Percentiles rank a stretch among this genome's conserved stretches.
Evolutionary conservation across 2,888 invertebrate species (phyloP).

Genomic region (Chaetogeoica ovagalla): DNA sequence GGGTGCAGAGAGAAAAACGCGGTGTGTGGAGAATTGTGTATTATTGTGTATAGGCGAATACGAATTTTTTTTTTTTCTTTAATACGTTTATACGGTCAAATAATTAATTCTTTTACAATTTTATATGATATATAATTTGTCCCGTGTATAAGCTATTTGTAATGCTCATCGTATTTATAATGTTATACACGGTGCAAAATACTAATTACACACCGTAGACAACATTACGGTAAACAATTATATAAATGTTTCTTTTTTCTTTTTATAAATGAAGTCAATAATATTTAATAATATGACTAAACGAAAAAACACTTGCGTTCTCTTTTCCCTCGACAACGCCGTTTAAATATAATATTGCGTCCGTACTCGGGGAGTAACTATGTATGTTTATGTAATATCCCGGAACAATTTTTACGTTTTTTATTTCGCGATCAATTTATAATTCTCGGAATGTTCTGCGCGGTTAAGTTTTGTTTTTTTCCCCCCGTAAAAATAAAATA

Average conservation of each 20-base stretch:
- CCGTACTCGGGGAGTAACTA: background rate
- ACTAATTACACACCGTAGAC: too few species aligned
- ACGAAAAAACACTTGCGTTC: background rate
- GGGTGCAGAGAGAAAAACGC: too few species aligned
- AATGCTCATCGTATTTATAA: too few species aligned
- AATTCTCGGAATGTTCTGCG: background rate
- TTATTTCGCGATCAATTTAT: background rate
- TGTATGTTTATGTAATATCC: background rate
- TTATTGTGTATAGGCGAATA: background rate
- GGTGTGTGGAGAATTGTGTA: too few species aligned
- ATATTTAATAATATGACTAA: background rate
- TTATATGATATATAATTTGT: too few species aligned
- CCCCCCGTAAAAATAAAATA: background rate
- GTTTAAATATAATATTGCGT: background rate
- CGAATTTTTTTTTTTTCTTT: too few species aligned
- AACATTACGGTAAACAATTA: background rate
- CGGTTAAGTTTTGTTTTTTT: background rate
- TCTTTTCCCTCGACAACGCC: background rate
- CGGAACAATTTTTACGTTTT: background rate
- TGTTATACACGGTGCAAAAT: too few species aligned
- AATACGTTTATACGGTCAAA: background rate
- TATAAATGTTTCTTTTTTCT: background rate
- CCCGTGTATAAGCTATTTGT: too few species aligned
- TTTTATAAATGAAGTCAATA: constrained; percentile 11
- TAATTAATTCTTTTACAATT: background rate